Percentiles rank a stretch among this genome's conserved stretches.
phyloP scores from a whole-genome alignment of 2,888 invertebrate species.

The Torymus texanus region DNA sequence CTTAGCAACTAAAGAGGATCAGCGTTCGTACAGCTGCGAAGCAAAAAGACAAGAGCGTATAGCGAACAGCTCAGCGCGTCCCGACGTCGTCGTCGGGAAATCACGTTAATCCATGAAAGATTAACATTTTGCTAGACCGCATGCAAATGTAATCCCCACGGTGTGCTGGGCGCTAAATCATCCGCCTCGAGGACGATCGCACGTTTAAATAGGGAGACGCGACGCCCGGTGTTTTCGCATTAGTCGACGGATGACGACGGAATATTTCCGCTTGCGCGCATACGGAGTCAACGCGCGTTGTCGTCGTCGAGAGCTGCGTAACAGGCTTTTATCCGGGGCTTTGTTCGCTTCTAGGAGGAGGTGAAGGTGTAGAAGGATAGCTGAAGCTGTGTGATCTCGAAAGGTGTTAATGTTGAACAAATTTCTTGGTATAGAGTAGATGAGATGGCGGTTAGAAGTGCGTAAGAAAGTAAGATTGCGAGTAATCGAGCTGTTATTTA shows the following conservation, averaged over 20 bases:
- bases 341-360: slow-evolving; percentile 47
- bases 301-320: slow-evolving; percentile 16
- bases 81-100: slow-evolving; percentile 39
- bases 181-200: slow-evolving; percentile 57
- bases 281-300: slow-evolving; percentile 47
- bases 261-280: slow-evolving; percentile 38
- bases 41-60: not conserved
- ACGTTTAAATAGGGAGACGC: slow-evolving; percentile 54
- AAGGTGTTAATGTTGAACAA: slow-evolving; percentile 2
- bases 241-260: slow-evolving; percentile 12
- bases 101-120: slow-evolving; percentile 55
- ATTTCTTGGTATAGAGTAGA: slow-evolving; percentile 6
- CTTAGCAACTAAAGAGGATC: slow-evolving; percentile 33
- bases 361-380: not conserved
- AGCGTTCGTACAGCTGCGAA: not conserved
- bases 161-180: slow-evolving; percentile 56
- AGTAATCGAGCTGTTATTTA: too few relatives aligned
- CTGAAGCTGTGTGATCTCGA: not conserved
- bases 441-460: not conserved
- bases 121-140: slow-evolving; percentile 52
- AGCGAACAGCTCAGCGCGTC: slow-evolving; percentile 5
- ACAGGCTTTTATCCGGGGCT: slow-evolving; percentile 19
- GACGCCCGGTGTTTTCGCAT: slow-evolving; percentile 43
- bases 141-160: slow-evolving; percentile 50
- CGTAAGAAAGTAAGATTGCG: not conserved